Conservation (phyloP, 30 jellyfish, hydroid and myxozoan species). For the Pelagia noctiluca region DNA sequence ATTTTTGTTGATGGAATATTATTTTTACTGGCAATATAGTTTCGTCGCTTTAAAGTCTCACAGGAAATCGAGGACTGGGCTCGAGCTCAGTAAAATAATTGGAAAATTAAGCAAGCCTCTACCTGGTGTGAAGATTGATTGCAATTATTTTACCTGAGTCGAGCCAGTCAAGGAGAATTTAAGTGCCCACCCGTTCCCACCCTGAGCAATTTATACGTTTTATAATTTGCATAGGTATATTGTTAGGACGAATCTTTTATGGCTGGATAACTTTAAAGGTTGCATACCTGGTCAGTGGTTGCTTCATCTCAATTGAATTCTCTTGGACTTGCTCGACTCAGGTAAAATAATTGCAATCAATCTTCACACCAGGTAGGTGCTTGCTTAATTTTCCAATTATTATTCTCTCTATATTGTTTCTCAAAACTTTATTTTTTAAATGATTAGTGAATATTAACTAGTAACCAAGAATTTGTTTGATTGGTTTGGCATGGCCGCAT, state of each 20-base stretch:
- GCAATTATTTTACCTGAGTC: neutral
- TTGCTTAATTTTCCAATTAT: neutral
- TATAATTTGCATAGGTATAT: no score
- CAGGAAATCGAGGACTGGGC: neutral
- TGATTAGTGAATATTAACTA: no score
- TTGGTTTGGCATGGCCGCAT: no score
- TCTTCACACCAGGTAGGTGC: neutral
- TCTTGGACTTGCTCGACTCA: neutral
- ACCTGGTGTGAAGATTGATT: neutral
- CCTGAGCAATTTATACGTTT: neutral
- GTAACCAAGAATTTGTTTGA: no score
- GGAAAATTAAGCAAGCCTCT: neutral
- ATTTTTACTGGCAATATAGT: neutral
- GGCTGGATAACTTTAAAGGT: neutral
- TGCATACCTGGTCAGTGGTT: neutral
- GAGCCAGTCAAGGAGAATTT: neutral
- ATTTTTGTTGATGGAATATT: no score
- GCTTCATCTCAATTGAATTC: neutral
- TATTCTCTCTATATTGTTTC: no score
- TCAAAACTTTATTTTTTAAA: no score
- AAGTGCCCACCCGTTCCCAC: conserved; percentile 6
- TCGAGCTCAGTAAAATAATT: neutral
- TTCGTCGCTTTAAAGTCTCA: neutral
- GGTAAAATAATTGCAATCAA: neutral
- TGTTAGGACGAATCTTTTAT: neutral